These are phyloP conservation scores for Syngnathus scovelli DNA, from an alignment of 2,113 vertebrate genomes.

Conservation along the genomic window DNA sequence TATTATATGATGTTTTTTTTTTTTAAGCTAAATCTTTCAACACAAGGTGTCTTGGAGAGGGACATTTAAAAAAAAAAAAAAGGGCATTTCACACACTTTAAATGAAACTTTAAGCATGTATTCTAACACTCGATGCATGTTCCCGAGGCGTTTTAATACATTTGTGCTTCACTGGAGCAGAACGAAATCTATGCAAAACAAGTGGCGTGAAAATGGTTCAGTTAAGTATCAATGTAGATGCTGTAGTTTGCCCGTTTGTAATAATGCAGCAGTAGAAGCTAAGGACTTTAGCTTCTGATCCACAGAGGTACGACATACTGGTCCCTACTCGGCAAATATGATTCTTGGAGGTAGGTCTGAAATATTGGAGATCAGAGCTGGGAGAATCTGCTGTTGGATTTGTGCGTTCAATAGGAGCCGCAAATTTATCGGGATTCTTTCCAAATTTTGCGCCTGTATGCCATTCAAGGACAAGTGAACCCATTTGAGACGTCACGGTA, in stretches of 20 bases:
- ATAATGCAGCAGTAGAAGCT: not conserved
- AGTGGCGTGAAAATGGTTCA: not conserved
- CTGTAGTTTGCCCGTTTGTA: not conserved
- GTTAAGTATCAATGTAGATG: not conserved
- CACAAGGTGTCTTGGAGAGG: not conserved
- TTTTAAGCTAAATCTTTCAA: not conserved
- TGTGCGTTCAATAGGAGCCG: not conserved
- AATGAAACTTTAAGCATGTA: not conserved
- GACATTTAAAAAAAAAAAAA: not conserved
- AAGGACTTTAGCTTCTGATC: not conserved
- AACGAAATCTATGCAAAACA: not conserved
- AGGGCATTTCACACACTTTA: constrained; percentile 2
- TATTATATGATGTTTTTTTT: not conserved
- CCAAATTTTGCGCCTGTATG: not conserved
- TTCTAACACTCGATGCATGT: not conserved
- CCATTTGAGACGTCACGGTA: too few relatives aligned
- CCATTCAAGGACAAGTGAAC: too few relatives aligned
- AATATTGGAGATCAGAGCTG: not conserved
- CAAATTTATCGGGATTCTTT: not conserved
- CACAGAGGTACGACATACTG: not conserved
- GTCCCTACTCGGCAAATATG: not conserved
- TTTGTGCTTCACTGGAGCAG: constrained; percentile 8
- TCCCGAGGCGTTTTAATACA: not conserved
- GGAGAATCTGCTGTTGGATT: not conserved
- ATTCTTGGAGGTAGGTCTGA: not conserved